Evolutionary conservation across 1,140 invertebrate genomes (phyloP), one percentile per base, ranked within the genome.

Genomic region (Papilio dardanus): DNA sequence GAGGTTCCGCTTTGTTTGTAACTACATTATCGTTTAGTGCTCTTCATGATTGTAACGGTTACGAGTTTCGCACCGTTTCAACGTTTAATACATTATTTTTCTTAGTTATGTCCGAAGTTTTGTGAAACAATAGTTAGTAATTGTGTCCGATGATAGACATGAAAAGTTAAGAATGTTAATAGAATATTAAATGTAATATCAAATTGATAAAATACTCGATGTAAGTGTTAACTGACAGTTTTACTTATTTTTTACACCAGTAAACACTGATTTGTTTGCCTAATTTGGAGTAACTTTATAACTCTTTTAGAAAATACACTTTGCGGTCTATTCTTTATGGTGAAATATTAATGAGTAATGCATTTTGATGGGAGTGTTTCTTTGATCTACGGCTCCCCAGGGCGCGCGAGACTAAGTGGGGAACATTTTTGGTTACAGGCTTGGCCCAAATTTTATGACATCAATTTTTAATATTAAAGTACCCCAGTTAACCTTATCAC

Each of bases 21-120:
- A 79, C 79, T 79, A 66, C 76, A 79, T 82, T 77, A 78, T 71
- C 54, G 54, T 62, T 62, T 62, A 62, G 54, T 28, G 54, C 54
- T 28, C 54, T 30, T 62, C 54, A 62, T 62, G 54, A 62, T 62
- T 62, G 54, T 62, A 62, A 62, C 54, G 54, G 24, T 62, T 62
- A 62, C 50, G 21, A 24, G 50, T 54, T 54, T 54, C 50, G 50
- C 50, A 54, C 50, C 50, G 21, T 54, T 54, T 54, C 50, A 54
- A 54, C 21, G 8, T 54, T 54, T 54, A 24, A 54, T 54, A 10
- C 21, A 62, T 14, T 62, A 62, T 62, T 62, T 62, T 62, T 30
- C 24, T 62, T 28, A 62, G 54, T 62, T 62, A 62, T 62, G 54
- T 62, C 1, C 24, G 54, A 62, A 62, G 54, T 62, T 62, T 54